Base-by-base conservation (phyloP, 2,797 vertebrate genomes). In the Craterocephalus amniculus region DNA sequence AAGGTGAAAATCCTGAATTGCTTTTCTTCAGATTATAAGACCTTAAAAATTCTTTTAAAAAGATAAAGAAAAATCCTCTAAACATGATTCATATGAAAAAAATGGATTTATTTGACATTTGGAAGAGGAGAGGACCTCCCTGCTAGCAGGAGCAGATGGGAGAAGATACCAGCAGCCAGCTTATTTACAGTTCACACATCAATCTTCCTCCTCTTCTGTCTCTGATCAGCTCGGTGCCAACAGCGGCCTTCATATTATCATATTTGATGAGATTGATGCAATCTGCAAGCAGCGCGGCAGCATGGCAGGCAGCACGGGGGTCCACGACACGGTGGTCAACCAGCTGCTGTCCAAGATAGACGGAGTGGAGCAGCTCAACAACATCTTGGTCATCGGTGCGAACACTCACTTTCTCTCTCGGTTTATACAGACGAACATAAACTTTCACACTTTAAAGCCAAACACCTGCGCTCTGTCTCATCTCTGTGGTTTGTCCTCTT, bases 281-380 rank as follows among this genome's bases (percentile, higher is more conserved):
- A 98, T 99, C 91, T 99, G 97, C 86, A 99, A 99, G 87, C 97
- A 99, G 91, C 94, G 97, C 35, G 97, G 97, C 67, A 98, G 96
- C 92, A 98, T 99, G 97, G 96, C 97, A 0, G 97, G 97, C 0
- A 99, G 97, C 90, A 98, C 97, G 0, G 97, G 97, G 0, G 97
- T 99, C 80, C 97, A 99, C 0, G 97, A 99, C 91, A 99, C 97
- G 0, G 97, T 98, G 0, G 97, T 99, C 81, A 99, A 99, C 93
- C 97, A 99, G 88, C 87, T 99, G 70, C 94, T 99, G 69, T 99
- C 97, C 60, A 99, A 99, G 87, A 99, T 99, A 0, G 97, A 99
- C 1, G 97, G 97, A 0, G 97, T 99, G 54, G 97, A 99, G 90
- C 97, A 99, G 80, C 96, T 99, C 83, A 99, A 99, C 89, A 99